These are phyloP conservation scores for Chrysomallon squamiferum DNA, from an alignment of 1,140 invertebrate genomes.

Conservation along the genomic window DNA sequence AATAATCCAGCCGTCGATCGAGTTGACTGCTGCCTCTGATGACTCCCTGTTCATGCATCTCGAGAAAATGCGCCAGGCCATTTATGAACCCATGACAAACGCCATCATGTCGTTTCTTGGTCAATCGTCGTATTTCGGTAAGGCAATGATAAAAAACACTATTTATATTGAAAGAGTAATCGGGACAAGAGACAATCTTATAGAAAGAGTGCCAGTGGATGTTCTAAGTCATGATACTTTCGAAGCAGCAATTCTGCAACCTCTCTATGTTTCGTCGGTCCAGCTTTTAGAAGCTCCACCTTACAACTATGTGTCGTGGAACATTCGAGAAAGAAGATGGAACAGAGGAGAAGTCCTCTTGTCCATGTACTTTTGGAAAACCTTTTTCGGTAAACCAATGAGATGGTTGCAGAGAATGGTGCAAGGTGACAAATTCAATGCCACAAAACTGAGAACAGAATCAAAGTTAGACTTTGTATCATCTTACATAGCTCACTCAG, in stretches of 20 bases:
- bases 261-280: slow-evolving; percentile 41
- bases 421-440: slow-evolving; percentile 37
- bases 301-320: slow-evolving; percentile 56
- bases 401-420: slow-evolving; percentile 45
- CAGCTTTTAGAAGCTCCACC: slow-evolving; percentile 48
- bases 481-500: slow-evolving; percentile 48
- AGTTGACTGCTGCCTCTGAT: slow-evolving; percentile 37
- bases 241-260: slow-evolving; percentile 50
- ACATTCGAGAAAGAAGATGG: slow-evolving; percentile 53
- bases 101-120: slow-evolving; percentile 47
- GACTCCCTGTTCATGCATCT: slow-evolving; percentile 56
- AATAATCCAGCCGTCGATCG: slow-evolving; percentile 56
- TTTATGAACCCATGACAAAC: slow-evolving; percentile 55
- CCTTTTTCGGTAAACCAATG: slow-evolving; percentile 44
- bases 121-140: slow-evolving; percentile 54
- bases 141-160: slow-evolving; percentile 50
- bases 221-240: slow-evolving; percentile 59
- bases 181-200: slow-evolving; percentile 38
- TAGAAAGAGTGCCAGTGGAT: slow-evolving; percentile 57
- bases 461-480: slow-evolving; percentile 48
- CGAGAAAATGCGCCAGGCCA: slow-evolving; percentile 45
- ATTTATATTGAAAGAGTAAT: slow-evolving; percentile 56
- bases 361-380: slow-evolving; percentile 56
- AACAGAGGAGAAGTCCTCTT: slow-evolving; percentile 52
- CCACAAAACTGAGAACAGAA: slow-evolving; percentile 42